Evolutionary conservation across 2,888 invertebrate genomes (phyloP), one percentile per base, ranked within the genome.

Genomic region (Lymantria dispar): DNA sequence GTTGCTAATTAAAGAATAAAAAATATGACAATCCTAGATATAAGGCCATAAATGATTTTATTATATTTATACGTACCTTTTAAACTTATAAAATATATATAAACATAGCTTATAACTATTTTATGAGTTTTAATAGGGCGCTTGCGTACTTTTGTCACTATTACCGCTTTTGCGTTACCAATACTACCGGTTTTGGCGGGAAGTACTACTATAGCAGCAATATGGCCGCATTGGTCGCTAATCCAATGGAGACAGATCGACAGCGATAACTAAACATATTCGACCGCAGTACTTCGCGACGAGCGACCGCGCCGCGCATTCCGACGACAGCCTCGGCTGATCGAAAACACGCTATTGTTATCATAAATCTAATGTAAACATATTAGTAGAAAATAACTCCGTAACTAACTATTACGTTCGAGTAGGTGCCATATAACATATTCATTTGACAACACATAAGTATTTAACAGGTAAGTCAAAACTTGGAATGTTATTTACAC

Each of bases 251-350:
- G 65, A 65, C 63, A 59, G 52, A 63, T 60, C 56, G 50, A 59
- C 44, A 46, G 53, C 58, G 64, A 64, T 62, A 62, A 45, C 71
- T 50, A 52, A 68, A 63, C 62, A 74, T 83, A 86, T 85, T 87
- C 88, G 90, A 89, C 88, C 89, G 89, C 87, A 88, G 90, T 90
- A 84, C 86, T 85, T 83, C 80, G 88, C 88, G 82, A 84, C 76
- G 79, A 80, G 65, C 83, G 82, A 83, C 76, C 83, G 83, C 83
- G 83, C 80, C 78, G 77, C 77, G 74, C 73, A 68, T 68, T 60
- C 57, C 86, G 83, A 87, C 88, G 87, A 87, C 89, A 83, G 87
- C 87, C 66, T 53, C 58, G 75, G 87, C 89, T 88, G 87, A 77
- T 78, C 87, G 87, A 89, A 83, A 64, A 69, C 65, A 73, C 68